Evolutionary conservation across 2,113 vertebrate genomes (phyloP).

Genomic region (Neoarius graeffei): DNA sequence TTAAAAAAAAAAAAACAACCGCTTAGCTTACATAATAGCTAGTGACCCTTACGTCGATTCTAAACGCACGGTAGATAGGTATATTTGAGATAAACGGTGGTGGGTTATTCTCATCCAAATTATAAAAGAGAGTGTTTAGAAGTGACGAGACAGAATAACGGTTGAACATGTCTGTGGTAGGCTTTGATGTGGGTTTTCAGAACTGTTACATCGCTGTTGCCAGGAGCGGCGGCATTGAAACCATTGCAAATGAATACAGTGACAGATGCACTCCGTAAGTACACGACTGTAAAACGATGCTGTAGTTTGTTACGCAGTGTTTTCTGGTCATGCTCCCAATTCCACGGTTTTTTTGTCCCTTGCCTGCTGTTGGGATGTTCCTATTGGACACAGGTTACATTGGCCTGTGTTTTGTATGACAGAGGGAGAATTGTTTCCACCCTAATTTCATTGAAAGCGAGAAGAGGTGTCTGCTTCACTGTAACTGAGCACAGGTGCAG

Average conservation of each 20-base stretch:
- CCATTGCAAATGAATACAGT: slow-evolving; percentile 94
- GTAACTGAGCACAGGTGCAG: neutral
- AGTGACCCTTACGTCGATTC: slow-evolving; percentile 56
- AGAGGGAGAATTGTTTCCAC: neutral
- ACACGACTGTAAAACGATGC: slow-evolving; percentile 51
- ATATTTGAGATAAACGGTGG: neutral
- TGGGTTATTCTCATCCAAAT: slow-evolving; percentile 21
- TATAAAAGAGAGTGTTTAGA: slow-evolving; percentile 56
- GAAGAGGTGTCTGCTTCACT: neutral
- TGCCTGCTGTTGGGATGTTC: neutral
- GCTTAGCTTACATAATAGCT: slow-evolving; percentile 68
- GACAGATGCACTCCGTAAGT: slow-evolving; percentile 97
- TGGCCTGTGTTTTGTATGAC: neutral
- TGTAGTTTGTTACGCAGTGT: slow-evolving; percentile 64
- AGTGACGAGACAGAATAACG: slow-evolving; percentile 38
- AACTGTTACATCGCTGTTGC: slow-evolving; percentile 93
- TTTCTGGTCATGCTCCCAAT: slow-evolving; percentile 16
- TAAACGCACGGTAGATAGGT: slow-evolving; percentile 18
- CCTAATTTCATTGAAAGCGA: neutral
- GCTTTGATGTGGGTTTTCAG: slow-evolving; percentile 91
- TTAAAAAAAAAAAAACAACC: neutral
- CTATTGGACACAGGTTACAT: neutral
- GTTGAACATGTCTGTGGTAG: slow-evolving; percentile 88
- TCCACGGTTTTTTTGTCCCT: neutral
- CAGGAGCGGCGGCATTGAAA: slow-evolving; percentile 92